Evolutionary conservation across 2,797 vertebrate species (phyloP).

Genomic region (Sphenopsis melanotis): DNA sequence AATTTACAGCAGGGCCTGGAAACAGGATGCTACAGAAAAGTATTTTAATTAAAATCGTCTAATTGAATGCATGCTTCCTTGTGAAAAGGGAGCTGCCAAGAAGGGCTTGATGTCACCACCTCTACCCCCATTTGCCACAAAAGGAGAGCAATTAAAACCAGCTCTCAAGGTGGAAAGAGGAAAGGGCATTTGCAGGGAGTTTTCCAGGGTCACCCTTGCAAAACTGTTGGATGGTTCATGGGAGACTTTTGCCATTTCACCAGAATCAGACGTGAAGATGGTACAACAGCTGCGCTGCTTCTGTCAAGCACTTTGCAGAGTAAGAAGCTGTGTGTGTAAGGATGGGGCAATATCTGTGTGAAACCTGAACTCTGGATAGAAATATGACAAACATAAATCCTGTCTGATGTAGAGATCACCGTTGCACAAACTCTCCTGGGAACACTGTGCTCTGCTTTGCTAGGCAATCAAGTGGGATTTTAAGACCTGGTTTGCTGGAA

Average conservation of each 20-base stretch:
- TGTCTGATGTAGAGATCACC: neutral
- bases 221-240: neutral
- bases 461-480: neutral
- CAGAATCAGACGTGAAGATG: slow-evolving; percentile 2
- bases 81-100: slow-evolving; percentile 73
- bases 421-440: neutral
- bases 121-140: slow-evolving; percentile 62
- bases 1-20: slow-evolving; percentile 86
- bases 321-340: neutral
- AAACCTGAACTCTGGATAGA: neutral
- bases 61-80: slow-evolving; percentile 78
- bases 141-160: slow-evolving; percentile 69
- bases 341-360: neutral
- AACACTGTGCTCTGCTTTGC: accelerated
- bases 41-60: slow-evolving; percentile 85
- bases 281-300: neutral
- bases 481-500: neutral
- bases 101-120: slow-evolving; percentile 70
- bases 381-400: neutral
- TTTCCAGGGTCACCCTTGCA: neutral
- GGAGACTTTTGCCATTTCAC: neutral
- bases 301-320: neutral
- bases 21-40: slow-evolving; percentile 81
- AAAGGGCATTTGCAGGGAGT: slow-evolving; percentile 36
- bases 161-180: slow-evolving; percentile 19